A percentile compares a stretch with the other conserved stretches of the same genome.
phyloP scores from a whole-genome alignment of 2,888 invertebrate species.

The Nomada goodeniana region DNA sequence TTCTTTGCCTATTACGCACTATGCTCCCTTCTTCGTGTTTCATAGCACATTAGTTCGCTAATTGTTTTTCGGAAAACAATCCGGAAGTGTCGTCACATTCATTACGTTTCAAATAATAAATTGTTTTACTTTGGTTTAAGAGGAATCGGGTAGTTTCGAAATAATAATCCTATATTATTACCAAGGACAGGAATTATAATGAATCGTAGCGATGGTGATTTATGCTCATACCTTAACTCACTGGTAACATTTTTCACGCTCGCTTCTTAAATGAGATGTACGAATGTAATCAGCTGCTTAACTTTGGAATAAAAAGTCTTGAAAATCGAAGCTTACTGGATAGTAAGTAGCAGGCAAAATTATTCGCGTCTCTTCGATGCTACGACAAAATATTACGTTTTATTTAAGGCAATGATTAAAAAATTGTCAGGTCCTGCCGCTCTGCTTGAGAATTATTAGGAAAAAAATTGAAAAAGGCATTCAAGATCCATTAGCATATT shows the following conservation, averaged over 20 bases:
- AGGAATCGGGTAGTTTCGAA: not conserved
- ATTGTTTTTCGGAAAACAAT: not conserved
- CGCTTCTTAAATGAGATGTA: too few species aligned
- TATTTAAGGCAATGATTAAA: not conserved
- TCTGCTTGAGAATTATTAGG: not conserved
- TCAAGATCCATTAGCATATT: not conserved
- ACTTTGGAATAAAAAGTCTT: too few species aligned
- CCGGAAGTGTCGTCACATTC: not conserved
- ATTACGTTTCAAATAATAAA: conserved; percentile 3
- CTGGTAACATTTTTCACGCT: too few species aligned
- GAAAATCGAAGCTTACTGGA: not conserved
- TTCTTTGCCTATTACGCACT: conserved; percentile 10
- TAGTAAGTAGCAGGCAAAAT: not conserved
- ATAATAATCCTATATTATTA: not conserved
- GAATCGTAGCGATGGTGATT: too few species aligned
- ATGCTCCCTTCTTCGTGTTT: not conserved
- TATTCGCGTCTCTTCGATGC: not conserved
- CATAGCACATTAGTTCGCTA: not conserved
- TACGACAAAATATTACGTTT: not conserved
- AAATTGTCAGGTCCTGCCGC: not conserved
- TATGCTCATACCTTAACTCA: too few species aligned
- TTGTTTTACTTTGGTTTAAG: not conserved
- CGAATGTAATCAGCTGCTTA: too few species aligned
- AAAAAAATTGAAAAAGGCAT: not conserved
- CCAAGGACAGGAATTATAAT: too few species aligned